Conservation (phyloP, 2,797 vertebrate species). For the Smutsia temminckii region DNA sequence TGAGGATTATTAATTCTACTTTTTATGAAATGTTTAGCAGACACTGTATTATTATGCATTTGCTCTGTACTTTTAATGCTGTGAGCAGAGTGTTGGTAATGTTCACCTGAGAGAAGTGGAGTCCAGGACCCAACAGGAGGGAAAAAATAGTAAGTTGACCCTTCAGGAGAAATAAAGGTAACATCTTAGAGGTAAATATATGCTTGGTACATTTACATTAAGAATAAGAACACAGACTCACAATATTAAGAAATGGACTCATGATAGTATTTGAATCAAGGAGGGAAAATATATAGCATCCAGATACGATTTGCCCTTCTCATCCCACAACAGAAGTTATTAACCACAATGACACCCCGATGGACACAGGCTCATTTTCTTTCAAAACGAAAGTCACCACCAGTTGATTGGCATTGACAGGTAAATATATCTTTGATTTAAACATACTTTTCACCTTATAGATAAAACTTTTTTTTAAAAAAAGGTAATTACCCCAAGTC, state of each 20-base stretch:
- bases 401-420: neutral
- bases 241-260: neutral
- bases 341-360: neutral
- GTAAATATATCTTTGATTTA: neutral
- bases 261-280: neutral
- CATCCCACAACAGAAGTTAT: neutral
- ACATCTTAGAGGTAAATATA: conserved; percentile 1
- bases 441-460: neutral
- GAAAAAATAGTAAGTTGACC: neutral
- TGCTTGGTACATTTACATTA: neutral
- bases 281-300: neutral
- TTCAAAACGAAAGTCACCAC: neutral
- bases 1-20: conserved; percentile 14
- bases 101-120: conserved; percentile 4
- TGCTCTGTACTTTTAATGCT: neutral
- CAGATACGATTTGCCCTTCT: neutral
- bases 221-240: conserved; percentile 35
- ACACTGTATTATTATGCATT: conserved; percentile 3
- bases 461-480: neutral
- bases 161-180: conserved; percentile 30
- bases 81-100: neutral
- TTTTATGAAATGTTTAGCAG: conserved; percentile 49
- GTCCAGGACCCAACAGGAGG: neutral
- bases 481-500: neutral
- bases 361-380: neutral